Conservation (phyloP, 2,113 vertebrate genomes). For the Crotophaga sulcirostris region DNA sequence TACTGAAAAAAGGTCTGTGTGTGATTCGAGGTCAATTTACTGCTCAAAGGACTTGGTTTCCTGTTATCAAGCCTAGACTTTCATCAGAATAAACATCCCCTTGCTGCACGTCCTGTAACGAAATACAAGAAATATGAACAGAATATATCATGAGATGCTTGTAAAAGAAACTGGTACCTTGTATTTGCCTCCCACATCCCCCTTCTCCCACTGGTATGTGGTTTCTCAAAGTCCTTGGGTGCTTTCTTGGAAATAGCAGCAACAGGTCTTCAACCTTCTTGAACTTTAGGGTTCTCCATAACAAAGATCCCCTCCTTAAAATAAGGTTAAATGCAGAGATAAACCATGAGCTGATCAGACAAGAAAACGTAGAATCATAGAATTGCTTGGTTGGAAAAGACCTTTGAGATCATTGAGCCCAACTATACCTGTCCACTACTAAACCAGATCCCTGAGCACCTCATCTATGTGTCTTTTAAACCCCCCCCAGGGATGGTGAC, state of each 20-base stretch:
- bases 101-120: not conserved
- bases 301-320: not conserved
- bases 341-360: not conserved
- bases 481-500: too few species aligned
- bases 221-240: not conserved
- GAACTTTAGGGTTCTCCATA: not conserved
- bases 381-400: too few species aligned
- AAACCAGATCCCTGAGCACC: too few species aligned
- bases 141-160: not conserved
- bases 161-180: slow-evolving; percentile 1
- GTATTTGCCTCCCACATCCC: not conserved
- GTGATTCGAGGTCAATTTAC: slow-evolving; percentile 49
- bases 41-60: slow-evolving; percentile 59
- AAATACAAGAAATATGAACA: slow-evolving; percentile 16
- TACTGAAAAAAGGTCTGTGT: slow-evolving; percentile 54
- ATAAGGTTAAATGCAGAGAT: not conserved
- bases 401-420: too few species aligned
- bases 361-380: not conserved
- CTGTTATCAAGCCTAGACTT: slow-evolving; percentile 70
- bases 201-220: not conserved
- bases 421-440: too few species aligned
- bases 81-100: slow-evolving; percentile 53
- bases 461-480: too few species aligned
- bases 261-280: not conserved
- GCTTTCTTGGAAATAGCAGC: not conserved